Evolutionary conservation across 2,113 vertebrate genomes (phyloP).

Genomic region (Axis porcinus): DNA sequence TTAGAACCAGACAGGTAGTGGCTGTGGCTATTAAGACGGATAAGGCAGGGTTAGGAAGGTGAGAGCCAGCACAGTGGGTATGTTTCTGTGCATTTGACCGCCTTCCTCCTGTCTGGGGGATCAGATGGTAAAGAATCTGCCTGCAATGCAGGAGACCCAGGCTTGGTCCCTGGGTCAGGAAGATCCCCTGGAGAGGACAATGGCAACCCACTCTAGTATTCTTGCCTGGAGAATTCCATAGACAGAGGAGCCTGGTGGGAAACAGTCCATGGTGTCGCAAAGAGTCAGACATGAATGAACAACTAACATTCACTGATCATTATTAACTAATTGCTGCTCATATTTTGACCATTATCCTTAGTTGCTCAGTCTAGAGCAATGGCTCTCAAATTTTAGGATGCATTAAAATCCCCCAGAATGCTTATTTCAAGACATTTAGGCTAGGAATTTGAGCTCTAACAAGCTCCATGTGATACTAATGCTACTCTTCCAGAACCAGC

Average conservation of each 20-base stretch:
- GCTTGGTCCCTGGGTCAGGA: accelerated
- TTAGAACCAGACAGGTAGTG: background rate
- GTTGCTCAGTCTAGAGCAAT: background rate
- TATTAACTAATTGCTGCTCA: background rate
- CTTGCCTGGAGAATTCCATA: background rate
- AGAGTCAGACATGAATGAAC: background rate
- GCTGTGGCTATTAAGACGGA: background rate
- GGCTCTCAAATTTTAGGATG: background rate
- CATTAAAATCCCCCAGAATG: background rate
- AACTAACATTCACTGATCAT: background rate
- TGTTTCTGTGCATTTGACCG: background rate
- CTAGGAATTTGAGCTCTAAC: background rate
- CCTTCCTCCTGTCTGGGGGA: background rate
- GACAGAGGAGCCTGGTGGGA: background rate
- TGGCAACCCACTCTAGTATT: background rate
- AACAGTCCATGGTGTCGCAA: background rate
- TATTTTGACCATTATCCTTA: background rate
- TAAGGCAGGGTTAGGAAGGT: background rate
- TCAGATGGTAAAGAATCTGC: background rate
- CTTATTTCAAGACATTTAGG: background rate
- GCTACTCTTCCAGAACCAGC: no score
- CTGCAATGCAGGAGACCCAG: background rate
- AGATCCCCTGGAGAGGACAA: background rate
- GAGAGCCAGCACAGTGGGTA: background rate
- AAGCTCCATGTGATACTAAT: background rate